A percentile compares a stretch with the other conserved stretches of the same genome.
These are phyloP conservation scores for Montipora capitata DNA, from an alignment of 92 coral and sea anemone species.

Conservation along the genomic window DNA sequence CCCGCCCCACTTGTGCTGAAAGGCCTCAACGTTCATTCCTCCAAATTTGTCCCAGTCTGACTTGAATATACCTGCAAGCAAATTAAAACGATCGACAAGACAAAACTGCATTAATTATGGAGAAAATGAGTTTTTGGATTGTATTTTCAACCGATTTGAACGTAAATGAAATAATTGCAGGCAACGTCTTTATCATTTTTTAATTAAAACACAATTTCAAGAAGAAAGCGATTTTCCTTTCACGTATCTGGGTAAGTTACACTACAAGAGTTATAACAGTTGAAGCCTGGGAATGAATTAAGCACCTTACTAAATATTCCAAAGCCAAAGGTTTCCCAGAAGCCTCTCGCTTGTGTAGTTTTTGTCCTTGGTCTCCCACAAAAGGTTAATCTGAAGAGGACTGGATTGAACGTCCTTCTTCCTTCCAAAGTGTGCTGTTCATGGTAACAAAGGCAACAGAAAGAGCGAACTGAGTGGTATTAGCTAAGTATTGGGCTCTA, in stretches of 20 bases:
- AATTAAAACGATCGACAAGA: background rate
- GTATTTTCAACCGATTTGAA: no score
- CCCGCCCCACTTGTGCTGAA: constrained; percentile 91
- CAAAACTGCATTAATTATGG: no score
- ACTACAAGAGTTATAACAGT: no score
- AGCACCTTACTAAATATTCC: constrained; percentile 83
- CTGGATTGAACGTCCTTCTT: constrained; percentile 85
- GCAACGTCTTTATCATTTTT: no score
- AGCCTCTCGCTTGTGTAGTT: constrained; percentile 75
- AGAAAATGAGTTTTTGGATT: no score
- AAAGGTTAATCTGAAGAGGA: constrained; percentile 82
- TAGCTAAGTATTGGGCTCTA: no score
- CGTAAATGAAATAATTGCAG: no score
- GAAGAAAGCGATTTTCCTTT: no score
- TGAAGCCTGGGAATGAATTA: background rate
- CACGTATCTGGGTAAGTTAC: no score
- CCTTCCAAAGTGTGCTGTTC: constrained; percentile 88
- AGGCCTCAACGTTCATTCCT: constrained; percentile 80
- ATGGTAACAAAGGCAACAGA: background rate
- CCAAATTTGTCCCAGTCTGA: constrained; percentile 93
- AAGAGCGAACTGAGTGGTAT: no score
- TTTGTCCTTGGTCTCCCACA: constrained; percentile 85
- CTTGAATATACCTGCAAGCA: constrained; percentile 82
- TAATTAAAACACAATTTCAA: no score
- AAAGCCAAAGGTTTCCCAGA: constrained; percentile 93